A percentile compares a stretch with the other conserved stretches of the same genome.
Evolutionary conservation across 2,797 vertebrate species (phyloP).

Genomic region (Alosa sapidissima): DNA sequence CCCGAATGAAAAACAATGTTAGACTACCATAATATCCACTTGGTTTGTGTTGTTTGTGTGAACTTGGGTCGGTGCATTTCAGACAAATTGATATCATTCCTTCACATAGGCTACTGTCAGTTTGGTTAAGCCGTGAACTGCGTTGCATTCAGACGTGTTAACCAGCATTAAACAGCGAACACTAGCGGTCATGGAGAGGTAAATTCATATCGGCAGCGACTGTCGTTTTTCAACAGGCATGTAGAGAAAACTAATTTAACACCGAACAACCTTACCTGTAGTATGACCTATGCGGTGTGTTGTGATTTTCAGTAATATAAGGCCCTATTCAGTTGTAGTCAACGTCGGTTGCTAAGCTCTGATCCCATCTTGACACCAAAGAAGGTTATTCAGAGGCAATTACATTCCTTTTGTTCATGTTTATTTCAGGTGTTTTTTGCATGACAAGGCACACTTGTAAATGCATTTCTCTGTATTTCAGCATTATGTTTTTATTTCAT

Average conservation of each 20-base stretch:
- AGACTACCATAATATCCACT: not conserved
- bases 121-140: conserved; percentile 67
- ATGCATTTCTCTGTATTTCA: not conserved
- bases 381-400: not conserved
- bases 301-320: not conserved
- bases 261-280: not conserved
- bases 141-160: conserved; percentile 70
- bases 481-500: not conserved
- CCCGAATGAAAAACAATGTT: not conserved
- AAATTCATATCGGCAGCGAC: conserved; percentile 2
- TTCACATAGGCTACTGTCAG: conserved; percentile 45
- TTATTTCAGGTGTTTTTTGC: not conserved
- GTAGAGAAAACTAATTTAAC: not conserved
- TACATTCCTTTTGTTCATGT: not conserved
- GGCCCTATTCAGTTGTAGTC: not conserved
- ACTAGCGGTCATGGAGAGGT: conserved; percentile 74
- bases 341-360: not conserved
- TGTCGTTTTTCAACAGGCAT: conserved; percentile 62
- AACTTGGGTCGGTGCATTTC: conserved; percentile 2
- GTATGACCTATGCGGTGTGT: not conserved
- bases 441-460: not conserved
- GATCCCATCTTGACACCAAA: not conserved
- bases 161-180: conserved; percentile 73
- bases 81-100: conserved; percentile 38
- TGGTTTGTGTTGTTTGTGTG: conserved; percentile 32